Evolutionary conservation across 2,888 invertebrate species (phyloP), one percentile per base, ranked within the genome.

Genomic region (Copidosoma aretas): DNA sequence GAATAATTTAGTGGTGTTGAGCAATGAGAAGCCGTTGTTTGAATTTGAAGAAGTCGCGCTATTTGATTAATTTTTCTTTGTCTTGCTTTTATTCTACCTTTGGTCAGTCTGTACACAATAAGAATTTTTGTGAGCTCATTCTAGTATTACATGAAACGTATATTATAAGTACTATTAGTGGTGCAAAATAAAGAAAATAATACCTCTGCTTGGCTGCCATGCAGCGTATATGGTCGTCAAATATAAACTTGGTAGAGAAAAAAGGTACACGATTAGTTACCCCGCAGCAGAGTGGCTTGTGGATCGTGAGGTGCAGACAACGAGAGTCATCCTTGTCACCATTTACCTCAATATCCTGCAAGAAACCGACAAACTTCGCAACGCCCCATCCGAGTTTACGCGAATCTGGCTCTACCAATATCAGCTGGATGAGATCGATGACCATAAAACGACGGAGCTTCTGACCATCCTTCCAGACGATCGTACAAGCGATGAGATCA

Each of bases 171-270:
- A n/a, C n/a, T n/a, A n/a, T n/a, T n/a, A n/a, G n/a, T n/a, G n/a
- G n/a, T n/a, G n/a, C n/a, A n/a, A n/a, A 43, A 22, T 46, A 49
- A 46, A 24, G 24, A 51, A 24, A 49, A 14, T 14, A 32, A 71
- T 81, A 92, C 93, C 93, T 94, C 84, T 98, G 98, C 80, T 98
- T 98, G 25, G 98, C 98, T 21, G 98, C 98, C 97, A 98, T 97
- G 81, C 98, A 98, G 41, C 98, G 89, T 75, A 99, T 99, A 82
- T 98, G 98, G 86, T 99, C 99, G 81, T 99, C 98, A 82, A 99
- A 99, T 71, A 98, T 90, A 84, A 99, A 98, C 84, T 93, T 95
- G 14, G 96, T 94, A 4, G 93, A 90, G 12, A 97, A 85, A n/a
- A 95, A 84, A 0, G 95, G 93, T 0, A 92, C 89, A 59, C 92